A percentile compares a stretch with the other conserved stretches of the same genome.
phyloP scores from a whole-genome alignment of 2,113 vertebrate species.

The Caretta caretta region DNA sequence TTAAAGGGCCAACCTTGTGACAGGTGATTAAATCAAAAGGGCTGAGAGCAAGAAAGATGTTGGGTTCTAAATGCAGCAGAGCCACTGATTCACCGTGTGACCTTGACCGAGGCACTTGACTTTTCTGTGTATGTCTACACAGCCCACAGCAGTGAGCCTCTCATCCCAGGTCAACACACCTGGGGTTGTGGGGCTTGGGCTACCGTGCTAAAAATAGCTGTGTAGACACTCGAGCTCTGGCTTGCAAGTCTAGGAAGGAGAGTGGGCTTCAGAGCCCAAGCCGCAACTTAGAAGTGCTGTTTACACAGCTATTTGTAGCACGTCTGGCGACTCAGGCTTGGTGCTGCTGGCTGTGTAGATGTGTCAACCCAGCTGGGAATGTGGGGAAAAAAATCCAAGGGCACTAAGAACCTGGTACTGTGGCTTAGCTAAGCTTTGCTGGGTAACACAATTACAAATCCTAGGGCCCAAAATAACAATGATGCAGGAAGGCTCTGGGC shows the following conservation, averaged over 20 bases:
- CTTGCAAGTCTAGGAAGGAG: background rate
- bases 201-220: background rate
- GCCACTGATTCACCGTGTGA: rapidly evolving
- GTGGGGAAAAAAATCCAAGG: rapidly evolving
- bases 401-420: background rate
- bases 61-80: background rate
- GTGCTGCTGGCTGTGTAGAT: background rate
- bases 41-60: rapidly evolving
- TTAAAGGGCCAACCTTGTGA: background rate
- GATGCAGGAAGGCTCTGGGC: conserved; percentile 29
- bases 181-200: background rate
- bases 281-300: background rate
- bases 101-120: rapidly evolving
- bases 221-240: background rate
- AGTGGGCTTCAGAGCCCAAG: background rate
- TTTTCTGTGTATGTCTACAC: background rate
- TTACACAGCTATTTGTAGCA: background rate
- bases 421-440: background rate
- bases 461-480: background rate
- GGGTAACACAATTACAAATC: background rate
- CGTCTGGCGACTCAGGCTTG: background rate
- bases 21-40: background rate
- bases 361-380: background rate
- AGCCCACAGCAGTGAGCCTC: background rate
- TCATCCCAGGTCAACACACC: background rate